phyloP scores from a whole-genome alignment of 2,888 invertebrate genomes.

The Drosophila kambysellisi region DNA sequence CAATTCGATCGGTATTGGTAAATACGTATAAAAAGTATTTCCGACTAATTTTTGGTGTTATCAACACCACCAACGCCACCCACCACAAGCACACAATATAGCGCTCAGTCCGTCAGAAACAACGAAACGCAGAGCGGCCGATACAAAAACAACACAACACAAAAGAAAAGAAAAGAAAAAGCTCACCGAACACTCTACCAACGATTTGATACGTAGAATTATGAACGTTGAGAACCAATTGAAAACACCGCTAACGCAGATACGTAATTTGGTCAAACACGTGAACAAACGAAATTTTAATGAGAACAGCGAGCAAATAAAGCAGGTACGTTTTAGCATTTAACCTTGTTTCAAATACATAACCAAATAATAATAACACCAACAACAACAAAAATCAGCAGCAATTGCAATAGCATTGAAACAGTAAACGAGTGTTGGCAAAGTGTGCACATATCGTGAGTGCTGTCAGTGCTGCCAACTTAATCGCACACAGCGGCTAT shows the following conservation, averaged over 20 bases:
- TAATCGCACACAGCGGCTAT: slow-evolving; percentile 41
- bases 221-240: slow-evolving; percentile 99
- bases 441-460: slow-evolving; percentile 60
- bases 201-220: slow-evolving; percentile 89
- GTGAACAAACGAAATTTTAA: slow-evolving; percentile 98
- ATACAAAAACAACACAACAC: slow-evolving; percentile 26
- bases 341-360: slow-evolving; percentile 68
- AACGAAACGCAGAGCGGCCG: slow-evolving; percentile 24
- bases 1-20: slow-evolving; percentile 49
- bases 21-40: slow-evolving; percentile 43
- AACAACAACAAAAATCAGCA: slow-evolving; percentile 20
- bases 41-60: slow-evolving; percentile 55
- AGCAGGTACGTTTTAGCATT: slow-evolving; percentile 89
- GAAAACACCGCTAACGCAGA: slow-evolving; percentile 99
- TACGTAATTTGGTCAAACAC: slow-evolving; percentile 98
- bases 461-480: slow-evolving; percentile 64
- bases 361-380: slow-evolving; percentile 63
- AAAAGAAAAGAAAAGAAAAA: slow-evolving; percentile 30
- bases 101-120: slow-evolving; percentile 36
- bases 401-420: slow-evolving; percentile 44
- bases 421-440: slow-evolving; percentile 58
- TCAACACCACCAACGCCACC: slow-evolving; percentile 54
- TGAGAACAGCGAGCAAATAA: slow-evolving; percentile 94
- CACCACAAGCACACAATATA: slow-evolving; percentile 43
- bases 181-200: slow-evolving; percentile 47